Base-by-base conservation (phyloP, 1,140 invertebrate genomes). In the Bradysia coprophila region DNA sequence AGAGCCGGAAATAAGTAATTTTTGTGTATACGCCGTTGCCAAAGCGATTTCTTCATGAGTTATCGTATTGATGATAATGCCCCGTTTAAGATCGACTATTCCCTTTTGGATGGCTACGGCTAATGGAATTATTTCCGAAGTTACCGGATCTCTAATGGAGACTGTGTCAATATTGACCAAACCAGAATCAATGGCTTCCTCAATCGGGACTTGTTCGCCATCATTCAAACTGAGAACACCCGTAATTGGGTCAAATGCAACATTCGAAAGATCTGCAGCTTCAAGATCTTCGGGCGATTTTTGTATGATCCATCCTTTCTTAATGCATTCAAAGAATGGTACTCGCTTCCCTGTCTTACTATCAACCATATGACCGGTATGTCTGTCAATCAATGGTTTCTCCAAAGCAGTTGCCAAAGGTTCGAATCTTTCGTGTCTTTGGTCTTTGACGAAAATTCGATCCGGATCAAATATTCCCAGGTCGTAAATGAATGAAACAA, bases 251-350 rank as follows among this genome's bases (percentile, higher is more conserved):
- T 39, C 49, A 59, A 48, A 21, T 55, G 57, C 1, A 47, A 38
- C 4, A 40, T 55, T 51, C 43, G 57, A 55, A 28, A 55, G 50
- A 51, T 52, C 42, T 51, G 54, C 48, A 48, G 61, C 45, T 45
- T 50, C 48, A 50, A 62, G 55, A 49, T 68, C 61, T 54, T 73
- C 55, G 40, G 71, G 65, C 55, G 57, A 48, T 46, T 64, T 61
- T 53, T 75, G 68, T 31, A 76, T 72, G 45, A 84, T 78, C 71
- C 76, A 75, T 31, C 71, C 70, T 33, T 73, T 59, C 51, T 80
- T 72, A 28, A 90, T 69, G 45, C 86, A 88, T 55, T 90, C 81
- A 61, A 88, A 78, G 60, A 92, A 87, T 4, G 81, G 72, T 32
- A 91, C 71, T 40, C 75, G 71, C 54, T 80, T 76, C 8, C 85